phyloP scores from a whole-genome alignment of 1,140 invertebrate species.

The Steinernema khuongi region DNA sequence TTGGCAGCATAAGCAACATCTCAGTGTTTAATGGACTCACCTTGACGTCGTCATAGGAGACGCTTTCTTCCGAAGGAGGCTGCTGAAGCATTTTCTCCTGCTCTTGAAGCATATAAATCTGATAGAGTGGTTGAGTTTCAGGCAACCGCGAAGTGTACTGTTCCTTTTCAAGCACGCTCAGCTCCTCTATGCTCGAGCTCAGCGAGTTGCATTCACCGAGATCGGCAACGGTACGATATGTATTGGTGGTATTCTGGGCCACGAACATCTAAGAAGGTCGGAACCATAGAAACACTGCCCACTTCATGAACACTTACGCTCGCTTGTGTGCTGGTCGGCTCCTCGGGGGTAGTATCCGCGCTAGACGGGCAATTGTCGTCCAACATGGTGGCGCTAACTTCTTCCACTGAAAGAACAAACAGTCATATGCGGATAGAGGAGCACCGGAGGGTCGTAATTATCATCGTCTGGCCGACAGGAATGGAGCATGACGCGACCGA shows the following conservation, averaged over 20 bases:
- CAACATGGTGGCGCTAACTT: neutral
- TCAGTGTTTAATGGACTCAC: constrained; percentile 2
- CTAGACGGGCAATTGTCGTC: neutral
- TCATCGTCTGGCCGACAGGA: neutral
- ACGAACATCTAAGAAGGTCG: constrained; percentile 9
- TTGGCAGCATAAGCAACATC: neutral
- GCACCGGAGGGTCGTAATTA: neutral
- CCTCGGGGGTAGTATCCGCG: neutral
- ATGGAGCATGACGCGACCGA: neutral
- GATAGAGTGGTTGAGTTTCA: constrained; percentile 50
- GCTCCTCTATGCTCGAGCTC: neutral
- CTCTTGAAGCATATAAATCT: constrained; percentile 54
- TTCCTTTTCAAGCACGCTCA: constrained; percentile 16
- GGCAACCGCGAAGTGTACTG: constrained; percentile 43
- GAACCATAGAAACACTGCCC: neutral
- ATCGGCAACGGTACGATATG: constrained; percentile 14
- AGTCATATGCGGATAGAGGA: neutral
- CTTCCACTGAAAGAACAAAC: neutral
- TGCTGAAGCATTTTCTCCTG: constrained; percentile 39
- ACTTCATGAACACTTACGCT: neutral
- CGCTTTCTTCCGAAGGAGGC: constrained; percentile 17
- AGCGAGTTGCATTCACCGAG: constrained; percentile 7
- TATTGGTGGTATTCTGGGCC: neutral
- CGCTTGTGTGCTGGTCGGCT: neutral
- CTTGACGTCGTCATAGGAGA: constrained; percentile 7